phyloP scores from a whole-genome alignment of 2,113 vertebrate species.

The Hirundichthys speculiger region DNA sequence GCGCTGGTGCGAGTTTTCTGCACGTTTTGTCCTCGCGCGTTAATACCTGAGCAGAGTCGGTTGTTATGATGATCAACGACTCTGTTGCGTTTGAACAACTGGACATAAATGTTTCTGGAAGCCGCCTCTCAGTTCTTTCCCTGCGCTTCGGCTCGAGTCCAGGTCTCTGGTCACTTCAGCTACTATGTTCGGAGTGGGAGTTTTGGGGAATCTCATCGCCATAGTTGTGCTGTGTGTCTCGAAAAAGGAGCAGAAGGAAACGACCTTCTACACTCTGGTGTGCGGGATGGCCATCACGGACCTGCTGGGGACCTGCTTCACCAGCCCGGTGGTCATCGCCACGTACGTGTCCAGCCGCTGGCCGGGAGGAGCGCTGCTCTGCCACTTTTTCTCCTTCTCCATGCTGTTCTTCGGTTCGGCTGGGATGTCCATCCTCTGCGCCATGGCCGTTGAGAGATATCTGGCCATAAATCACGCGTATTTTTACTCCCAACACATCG shows the following conservation, averaged over 20 bases:
- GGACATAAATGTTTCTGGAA: constrained; percentile 66
- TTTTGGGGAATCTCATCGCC: constrained; percentile 83
- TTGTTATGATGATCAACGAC: constrained; percentile 65
- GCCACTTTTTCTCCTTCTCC: constrained; percentile 85
- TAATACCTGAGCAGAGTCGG: background rate
- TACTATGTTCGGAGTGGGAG: constrained; percentile 83
- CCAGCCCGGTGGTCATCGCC: constrained; percentile 85
- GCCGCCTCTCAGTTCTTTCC: constrained; percentile 52
- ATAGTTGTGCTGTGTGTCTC: constrained; percentile 82
- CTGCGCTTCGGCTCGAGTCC: constrained; percentile 72
- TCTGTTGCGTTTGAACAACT: constrained; percentile 49
- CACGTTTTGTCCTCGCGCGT: background rate
- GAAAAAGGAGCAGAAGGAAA: constrained; percentile 84
- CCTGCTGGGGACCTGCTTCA: constrained; percentile 84
- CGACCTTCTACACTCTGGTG: constrained; percentile 84
- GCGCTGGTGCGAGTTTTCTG: background rate
- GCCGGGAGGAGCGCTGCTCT: constrained; percentile 80
- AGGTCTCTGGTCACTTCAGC: constrained; percentile 79
- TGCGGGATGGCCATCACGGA: constrained; percentile 86
- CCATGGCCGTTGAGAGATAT: constrained; percentile 85
- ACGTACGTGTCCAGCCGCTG: constrained; percentile 79
- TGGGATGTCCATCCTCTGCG: constrained; percentile 83
- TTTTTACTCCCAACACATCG: constrained; percentile 82
- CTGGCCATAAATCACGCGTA: constrained; percentile 84
- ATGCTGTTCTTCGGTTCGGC: constrained; percentile 86